phyloP scores from a whole-genome alignment of 2,797 vertebrate genomes.

The Myotis findleyi region DNA sequence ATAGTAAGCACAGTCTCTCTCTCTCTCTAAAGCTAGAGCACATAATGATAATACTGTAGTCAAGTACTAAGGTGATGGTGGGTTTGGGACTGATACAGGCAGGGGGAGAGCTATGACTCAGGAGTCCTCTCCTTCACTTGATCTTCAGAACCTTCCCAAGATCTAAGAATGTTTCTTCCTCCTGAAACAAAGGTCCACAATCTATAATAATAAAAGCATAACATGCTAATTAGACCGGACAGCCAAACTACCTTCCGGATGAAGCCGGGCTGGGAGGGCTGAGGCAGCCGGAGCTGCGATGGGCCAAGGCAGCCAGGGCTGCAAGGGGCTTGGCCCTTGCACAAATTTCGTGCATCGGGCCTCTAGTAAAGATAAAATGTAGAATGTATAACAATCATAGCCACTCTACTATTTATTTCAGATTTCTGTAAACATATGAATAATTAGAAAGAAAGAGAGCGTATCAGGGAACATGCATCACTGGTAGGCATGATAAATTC shows the following conservation, averaged over 20 bases:
- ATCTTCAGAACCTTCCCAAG: constrained; percentile 42
- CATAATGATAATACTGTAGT: neutral
- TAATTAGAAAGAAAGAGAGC: constrained; percentile 39
- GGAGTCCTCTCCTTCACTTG: constrained; percentile 48
- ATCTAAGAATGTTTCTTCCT: constrained; percentile 33
- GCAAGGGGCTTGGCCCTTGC: no score
- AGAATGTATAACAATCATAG: constrained; percentile 33
- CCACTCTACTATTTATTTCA: constrained; percentile 28
- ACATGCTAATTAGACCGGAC: no score
- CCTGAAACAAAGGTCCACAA: constrained; percentile 41
- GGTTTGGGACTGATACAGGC: neutral
- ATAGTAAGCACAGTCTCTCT: constrained; percentile 37
- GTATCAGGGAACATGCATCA: neutral
- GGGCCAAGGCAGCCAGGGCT: no score
- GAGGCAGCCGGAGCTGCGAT: no score
- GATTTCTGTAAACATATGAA: constrained; percentile 41
- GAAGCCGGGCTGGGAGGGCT: no score
- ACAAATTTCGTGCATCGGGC: no score
- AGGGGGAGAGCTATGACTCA: neutral
- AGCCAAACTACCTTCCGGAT: no score
- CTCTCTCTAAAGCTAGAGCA: constrained; percentile 24
- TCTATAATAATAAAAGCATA: no score
- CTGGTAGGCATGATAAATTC: constrained; percentile 36
- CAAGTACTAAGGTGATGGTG: neutral
- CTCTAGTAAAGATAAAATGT: constrained; percentile 23